Conservation (phyloP, 2,888 invertebrate species). For the Odontocerum albicorne region DNA sequence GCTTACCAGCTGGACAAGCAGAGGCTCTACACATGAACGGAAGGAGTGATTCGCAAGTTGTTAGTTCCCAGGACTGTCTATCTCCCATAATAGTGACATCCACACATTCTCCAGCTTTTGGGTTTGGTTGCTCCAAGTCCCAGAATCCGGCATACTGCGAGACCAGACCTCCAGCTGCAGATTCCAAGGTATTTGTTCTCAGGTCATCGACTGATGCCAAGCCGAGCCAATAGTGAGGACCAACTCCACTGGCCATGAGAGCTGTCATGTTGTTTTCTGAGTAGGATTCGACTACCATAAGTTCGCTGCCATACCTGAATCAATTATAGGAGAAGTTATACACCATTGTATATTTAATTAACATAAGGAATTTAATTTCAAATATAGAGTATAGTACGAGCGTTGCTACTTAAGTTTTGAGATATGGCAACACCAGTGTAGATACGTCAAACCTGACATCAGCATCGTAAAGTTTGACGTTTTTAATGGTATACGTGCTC, state of each 20-base stretch:
- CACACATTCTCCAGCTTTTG: constrained; percentile 87
- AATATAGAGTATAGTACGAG: no score
- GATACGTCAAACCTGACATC: no score
- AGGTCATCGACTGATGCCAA: constrained; percentile 89
- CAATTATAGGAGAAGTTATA: no score
- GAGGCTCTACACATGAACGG: constrained; percentile 92
- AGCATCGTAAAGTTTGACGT: no score
- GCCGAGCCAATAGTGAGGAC: constrained; percentile 87
- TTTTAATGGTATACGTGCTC: no score
- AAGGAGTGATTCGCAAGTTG: constrained; percentile 90
- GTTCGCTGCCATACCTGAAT: constrained; percentile 92
- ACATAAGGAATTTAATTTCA: no score
- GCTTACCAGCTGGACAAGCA: constrained; percentile 84
- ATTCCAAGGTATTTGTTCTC: constrained; percentile 91
- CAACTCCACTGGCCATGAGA: constrained; percentile 70
- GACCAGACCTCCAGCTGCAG: constrained; percentile 85
- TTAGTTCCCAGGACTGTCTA: constrained; percentile 87
- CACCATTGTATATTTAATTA: no score
- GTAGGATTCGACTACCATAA: constrained; percentile 89
- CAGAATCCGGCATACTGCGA: constrained; percentile 95
- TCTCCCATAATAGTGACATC: constrained; percentile 70
- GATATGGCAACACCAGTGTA: no score
- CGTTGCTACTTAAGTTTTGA: no score
- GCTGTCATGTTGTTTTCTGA: constrained; percentile 91
- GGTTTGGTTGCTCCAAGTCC: constrained; percentile 87